These are phyloP conservation scores for Agonopterix heracliana DNA, from an alignment of 2,888 invertebrate genomes.

Conservation along the genomic window DNA sequence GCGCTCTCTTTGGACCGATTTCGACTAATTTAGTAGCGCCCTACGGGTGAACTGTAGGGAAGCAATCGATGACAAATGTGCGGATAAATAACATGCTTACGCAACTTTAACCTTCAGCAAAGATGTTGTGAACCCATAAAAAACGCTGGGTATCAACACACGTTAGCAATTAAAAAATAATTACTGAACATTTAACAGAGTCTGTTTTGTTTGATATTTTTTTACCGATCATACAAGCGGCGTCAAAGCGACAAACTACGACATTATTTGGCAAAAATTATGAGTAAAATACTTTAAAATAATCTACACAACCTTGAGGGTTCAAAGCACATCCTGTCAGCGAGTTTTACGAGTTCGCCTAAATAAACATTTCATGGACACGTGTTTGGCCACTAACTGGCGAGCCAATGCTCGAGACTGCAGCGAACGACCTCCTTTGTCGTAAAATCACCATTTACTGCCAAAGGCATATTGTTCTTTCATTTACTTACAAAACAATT, in stretches of 20 bases:
- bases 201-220: neutral
- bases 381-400: constrained; percentile 51
- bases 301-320: constrained; percentile 64
- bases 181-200: no score
- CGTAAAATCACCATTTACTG: constrained; percentile 52
- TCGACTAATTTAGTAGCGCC: constrained; percentile 44
- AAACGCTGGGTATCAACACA: no score
- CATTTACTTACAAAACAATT: constrained; percentile 42
- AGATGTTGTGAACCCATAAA: no score
- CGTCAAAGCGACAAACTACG: constrained; percentile 1
- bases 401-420: constrained; percentile 31
- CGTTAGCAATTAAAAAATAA: no score
- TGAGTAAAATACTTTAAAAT: constrained; percentile 32
- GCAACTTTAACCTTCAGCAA: no score
- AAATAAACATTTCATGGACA: constrained; percentile 67
- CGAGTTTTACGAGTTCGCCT: constrained; percentile 65
- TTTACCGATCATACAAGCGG: constrained; percentile 1
- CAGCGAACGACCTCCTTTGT: constrained; percentile 28
- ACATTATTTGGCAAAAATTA: constrained; percentile 20
- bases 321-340: constrained; percentile 69
- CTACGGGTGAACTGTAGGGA: constrained; percentile 24
- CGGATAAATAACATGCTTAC: neutral
- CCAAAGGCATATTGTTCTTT: constrained; percentile 49
- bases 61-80: neutral
- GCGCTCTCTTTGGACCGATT: constrained; percentile 36